phyloP scores from a whole-genome alignment of 2,113 vertebrate genomes.

The Eudyptes chrysolophus region DNA sequence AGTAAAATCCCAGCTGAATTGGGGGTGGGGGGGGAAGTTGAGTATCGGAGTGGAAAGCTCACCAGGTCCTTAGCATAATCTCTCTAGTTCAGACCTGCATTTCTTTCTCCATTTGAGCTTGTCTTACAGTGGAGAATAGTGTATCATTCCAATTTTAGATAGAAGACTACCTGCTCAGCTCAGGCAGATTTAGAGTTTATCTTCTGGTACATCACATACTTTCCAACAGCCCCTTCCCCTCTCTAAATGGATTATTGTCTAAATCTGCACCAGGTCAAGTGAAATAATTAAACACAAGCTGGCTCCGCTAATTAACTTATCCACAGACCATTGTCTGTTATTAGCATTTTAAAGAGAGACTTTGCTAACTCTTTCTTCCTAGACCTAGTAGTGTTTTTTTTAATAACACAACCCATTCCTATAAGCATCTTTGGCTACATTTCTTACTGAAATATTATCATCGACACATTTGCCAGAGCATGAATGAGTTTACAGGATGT shows the following conservation, averaged over 20 bases:
- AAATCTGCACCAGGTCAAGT: conserved; percentile 69
- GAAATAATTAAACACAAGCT: conserved; percentile 73
- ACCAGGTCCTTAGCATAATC: conserved; percentile 66
- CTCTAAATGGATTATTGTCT: conserved; percentile 67
- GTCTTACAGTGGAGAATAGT: conserved; percentile 33
- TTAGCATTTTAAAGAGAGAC: conserved; percentile 56
- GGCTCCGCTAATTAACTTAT: conserved; percentile 73
- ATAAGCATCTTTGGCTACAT: not conserved
- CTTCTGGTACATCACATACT: conserved; percentile 39
- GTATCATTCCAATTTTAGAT: conserved; percentile 51
- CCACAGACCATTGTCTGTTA: conserved; percentile 67
- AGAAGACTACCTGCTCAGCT: conserved; percentile 45
- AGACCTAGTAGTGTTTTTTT: not conserved
- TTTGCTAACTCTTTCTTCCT: conserved; percentile 56
- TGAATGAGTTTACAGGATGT: not conserved
- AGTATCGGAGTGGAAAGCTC: conserved; percentile 57
- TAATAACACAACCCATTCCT: not conserved
- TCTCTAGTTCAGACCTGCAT: conserved; percentile 51
- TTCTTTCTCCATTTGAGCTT: conserved; percentile 55
- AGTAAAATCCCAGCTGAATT: conserved; percentile 61
- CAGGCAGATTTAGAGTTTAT: conserved; percentile 56
- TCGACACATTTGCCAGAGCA: not conserved
- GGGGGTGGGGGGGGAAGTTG: not conserved
- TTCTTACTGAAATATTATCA: not conserved
- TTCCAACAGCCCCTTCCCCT: conserved; percentile 44